Conservation (phyloP, 1,140 invertebrate genomes). For the Zaprionus taronus region DNA sequence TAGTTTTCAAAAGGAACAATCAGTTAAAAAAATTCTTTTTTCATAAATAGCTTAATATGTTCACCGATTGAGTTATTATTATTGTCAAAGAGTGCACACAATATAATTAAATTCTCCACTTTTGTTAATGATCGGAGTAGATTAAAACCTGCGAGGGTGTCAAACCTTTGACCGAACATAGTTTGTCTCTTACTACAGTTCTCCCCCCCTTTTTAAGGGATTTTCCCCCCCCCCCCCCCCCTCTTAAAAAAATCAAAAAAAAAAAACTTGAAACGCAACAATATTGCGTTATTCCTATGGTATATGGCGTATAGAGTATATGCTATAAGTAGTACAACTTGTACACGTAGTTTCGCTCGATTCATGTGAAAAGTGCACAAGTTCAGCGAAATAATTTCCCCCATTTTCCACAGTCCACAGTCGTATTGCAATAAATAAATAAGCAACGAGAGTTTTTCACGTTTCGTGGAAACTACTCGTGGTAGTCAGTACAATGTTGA, state of each 20-base stretch:
- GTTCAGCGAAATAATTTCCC: conserved; percentile 18
- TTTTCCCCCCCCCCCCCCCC: no score
- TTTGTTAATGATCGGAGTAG: background rate
- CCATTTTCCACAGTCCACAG: background rate
- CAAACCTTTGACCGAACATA: no score
- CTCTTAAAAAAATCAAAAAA: no score
- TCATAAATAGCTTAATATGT: no score
- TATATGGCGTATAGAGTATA: background rate
- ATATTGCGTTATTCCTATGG: conserved; percentile 12
- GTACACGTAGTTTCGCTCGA: conserved; percentile 5
- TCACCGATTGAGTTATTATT: no score
- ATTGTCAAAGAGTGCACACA: no score
- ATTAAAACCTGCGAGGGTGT: no score
- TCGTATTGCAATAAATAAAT: conserved; percentile 34
- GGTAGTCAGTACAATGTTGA: conserved; percentile 10
- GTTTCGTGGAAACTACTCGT: conserved; percentile 30
- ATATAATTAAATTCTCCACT: no score
- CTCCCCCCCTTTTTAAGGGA: no score
- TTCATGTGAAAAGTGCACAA: conserved; percentile 43
- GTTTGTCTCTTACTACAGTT: no score
- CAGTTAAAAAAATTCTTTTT: no score
- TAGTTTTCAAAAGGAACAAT: no score
- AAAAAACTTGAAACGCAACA: conserved; percentile 22
- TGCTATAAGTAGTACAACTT: conserved; percentile 7
- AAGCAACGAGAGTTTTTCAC: conserved; percentile 10